A percentile compares a stretch with the other conserved stretches of the same genome.
Evolutionary conservation across 2,113 vertebrate genomes (phyloP).

Genomic region (Ivindomyrus marchei): DNA sequence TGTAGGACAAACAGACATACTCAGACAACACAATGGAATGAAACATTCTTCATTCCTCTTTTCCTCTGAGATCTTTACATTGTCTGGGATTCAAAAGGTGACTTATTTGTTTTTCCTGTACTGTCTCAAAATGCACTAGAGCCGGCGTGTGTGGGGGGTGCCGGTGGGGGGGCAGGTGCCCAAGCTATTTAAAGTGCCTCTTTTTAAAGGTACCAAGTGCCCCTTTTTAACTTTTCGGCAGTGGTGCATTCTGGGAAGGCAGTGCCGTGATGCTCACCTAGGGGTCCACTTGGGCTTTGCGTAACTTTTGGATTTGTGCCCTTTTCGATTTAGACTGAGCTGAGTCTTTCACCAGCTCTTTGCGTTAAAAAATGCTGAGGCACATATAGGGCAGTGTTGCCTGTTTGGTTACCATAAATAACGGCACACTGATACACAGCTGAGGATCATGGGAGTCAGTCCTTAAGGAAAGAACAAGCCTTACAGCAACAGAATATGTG

Average conservation of each 20-base stretch:
- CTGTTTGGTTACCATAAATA: neutral
- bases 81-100: slow-evolving; percentile 71
- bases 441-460: neutral
- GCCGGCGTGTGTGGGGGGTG: neutral
- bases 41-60: neutral
- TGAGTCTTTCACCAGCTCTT: neutral
- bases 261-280: neutral
- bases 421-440: neutral
- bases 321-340: neutral
- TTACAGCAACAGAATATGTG: neutral
- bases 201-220: neutral
- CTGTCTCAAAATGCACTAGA: neutral
- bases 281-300: neutral
- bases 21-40: neutral
- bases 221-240: neutral
- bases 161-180: neutral
- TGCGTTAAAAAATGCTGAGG: neutral
- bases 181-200: neutral
- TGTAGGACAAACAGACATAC: neutral
- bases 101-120: slow-evolving; percentile 8
- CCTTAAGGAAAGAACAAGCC: neutral
- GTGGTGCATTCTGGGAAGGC: neutral
- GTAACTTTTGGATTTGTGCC: neutral
- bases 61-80: slow-evolving; percentile 61
- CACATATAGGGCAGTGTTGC: neutral